A percentile compares a stretch with the other conserved stretches of the same genome.
These are phyloP conservation scores for Melanotaenia maccullochi DNA, from an alignment of 2,797 vertebrate species.

Conservation along the genomic window DNA sequence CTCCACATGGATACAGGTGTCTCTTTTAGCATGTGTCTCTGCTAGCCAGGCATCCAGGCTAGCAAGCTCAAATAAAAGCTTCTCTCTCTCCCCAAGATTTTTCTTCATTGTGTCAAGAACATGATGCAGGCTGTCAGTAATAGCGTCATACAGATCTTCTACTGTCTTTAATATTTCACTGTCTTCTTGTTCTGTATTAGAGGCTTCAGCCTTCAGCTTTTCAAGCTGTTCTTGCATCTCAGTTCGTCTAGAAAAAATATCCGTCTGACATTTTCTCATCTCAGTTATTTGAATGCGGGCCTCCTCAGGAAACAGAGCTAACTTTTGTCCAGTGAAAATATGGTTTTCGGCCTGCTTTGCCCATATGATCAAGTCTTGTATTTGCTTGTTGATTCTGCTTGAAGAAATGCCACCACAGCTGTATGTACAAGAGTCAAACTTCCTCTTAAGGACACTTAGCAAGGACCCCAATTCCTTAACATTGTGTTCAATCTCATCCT, in stretches of 20 bases:
- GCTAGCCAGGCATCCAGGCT: conserved; percentile 81
- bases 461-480: conserved; percentile 81
- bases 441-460: conserved; percentile 72
- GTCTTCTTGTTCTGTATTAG: conserved; percentile 68
- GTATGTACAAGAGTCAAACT: conserved; percentile 44
- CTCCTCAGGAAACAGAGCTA: conserved; percentile 87
- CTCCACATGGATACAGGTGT: conserved; percentile 55
- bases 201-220: conserved; percentile 68
- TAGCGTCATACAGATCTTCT: conserved; percentile 81
- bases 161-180: conserved; percentile 75
- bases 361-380: conserved; percentile 85
- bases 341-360: conserved; percentile 80
- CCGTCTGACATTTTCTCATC: conserved; percentile 81
- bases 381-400: conserved; percentile 71
- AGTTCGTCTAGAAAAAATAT: conserved; percentile 78
- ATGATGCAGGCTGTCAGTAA: conserved; percentile 79
- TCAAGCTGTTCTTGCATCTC: conserved; percentile 74
- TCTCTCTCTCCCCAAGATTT: conserved; percentile 82
- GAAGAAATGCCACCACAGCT: conserved; percentile 46
- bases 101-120: conserved; percentile 83
- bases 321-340: conserved; percentile 67
- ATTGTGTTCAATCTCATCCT: conserved; percentile 73
- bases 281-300: conserved; percentile 84
- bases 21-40: conserved; percentile 68
- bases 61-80: conserved; percentile 78